phyloP scores from a whole-genome alignment of 2,888 invertebrate genomes.

The Sisyra terminalis region DNA sequence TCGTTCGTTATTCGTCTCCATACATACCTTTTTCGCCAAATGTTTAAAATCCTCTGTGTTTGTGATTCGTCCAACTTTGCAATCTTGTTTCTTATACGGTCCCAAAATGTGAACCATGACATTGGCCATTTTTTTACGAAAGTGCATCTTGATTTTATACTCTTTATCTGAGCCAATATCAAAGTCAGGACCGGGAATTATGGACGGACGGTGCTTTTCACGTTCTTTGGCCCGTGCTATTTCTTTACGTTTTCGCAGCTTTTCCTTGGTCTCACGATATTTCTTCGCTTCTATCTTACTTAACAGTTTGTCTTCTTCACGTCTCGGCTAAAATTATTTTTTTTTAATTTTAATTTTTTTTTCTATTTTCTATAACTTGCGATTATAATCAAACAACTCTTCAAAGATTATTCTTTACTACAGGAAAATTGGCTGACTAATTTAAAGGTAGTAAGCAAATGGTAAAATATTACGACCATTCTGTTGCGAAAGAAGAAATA shows the following conservation, averaged over 20 bases:
- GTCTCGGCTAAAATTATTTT: constrained; percentile 49
- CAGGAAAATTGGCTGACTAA: neutral
- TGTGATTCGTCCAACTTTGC: constrained; percentile 68
- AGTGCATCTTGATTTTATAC: constrained; percentile 68
- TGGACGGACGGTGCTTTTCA: constrained; percentile 1
- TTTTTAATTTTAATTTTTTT: too few species aligned
- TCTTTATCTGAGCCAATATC: constrained; percentile 33
- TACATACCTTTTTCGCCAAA: constrained; percentile 74
- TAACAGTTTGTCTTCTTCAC: constrained; percentile 58
- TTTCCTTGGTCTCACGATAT: constrained; percentile 66
- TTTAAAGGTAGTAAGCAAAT: too few species aligned
- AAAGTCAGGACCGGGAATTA: constrained; percentile 14
- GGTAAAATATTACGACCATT: too few species aligned
- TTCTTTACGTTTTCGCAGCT: constrained; percentile 50
- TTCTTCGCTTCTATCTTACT: constrained; percentile 53
- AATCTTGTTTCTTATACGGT: constrained; percentile 73
- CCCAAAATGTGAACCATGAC: constrained; percentile 77
- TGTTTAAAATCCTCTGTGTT: constrained; percentile 89
- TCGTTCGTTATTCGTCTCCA: too few species aligned
- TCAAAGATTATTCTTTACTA: neutral
- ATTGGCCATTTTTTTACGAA: constrained; percentile 61
- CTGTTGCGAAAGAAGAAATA: too few species aligned
- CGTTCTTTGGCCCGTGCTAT: constrained; percentile 29
- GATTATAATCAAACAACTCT: too few species aligned
- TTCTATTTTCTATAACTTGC: too few species aligned